Evolutionary conservation across 2,797 vertebrate genomes (phyloP).

Genomic region (Gambusia yucatana): DNA sequence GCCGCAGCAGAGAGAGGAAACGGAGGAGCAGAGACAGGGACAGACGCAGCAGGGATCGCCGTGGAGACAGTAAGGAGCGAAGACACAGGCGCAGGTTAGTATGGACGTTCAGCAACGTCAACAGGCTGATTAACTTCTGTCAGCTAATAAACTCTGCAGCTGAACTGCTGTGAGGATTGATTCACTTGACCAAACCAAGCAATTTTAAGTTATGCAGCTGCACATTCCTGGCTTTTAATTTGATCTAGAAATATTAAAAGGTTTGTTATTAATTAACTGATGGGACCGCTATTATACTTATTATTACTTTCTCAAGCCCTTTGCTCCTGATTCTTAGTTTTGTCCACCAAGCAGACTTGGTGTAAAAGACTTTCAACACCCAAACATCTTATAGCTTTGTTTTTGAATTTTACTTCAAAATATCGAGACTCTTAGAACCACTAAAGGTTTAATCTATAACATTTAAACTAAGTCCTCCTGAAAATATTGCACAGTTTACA

Average conservation of each 20-base stretch:
- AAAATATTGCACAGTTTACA: background rate
- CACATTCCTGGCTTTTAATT: background rate
- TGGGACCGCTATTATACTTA: background rate
- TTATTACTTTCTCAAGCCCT: background rate
- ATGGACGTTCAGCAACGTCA: background rate
- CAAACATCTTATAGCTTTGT: background rate
- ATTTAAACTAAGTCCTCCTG: background rate
- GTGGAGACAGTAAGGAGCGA: constrained; percentile 89
- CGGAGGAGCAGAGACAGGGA: constrained; percentile 90
- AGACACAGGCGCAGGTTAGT: constrained; percentile 85
- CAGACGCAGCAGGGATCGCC: constrained; percentile 88
- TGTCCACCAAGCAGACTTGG: background rate
- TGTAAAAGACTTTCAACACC: background rate
- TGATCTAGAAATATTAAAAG: background rate
- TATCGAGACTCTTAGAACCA: background rate
- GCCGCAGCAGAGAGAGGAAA: constrained; percentile 90
- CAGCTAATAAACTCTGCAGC: background rate
- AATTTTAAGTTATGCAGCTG: background rate
- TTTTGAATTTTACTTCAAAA: background rate
- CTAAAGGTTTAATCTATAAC: background rate
- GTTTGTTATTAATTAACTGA: background rate
- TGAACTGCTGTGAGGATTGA: background rate
- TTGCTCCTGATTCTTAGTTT: background rate
- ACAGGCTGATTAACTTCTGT: background rate
- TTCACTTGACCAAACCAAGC: background rate